Percentiles rank a stretch among this genome's conserved stretches.
phyloP scores from a whole-genome alignment of 2,797 vertebrate genomes.

The Fratercula arctica region DNA sequence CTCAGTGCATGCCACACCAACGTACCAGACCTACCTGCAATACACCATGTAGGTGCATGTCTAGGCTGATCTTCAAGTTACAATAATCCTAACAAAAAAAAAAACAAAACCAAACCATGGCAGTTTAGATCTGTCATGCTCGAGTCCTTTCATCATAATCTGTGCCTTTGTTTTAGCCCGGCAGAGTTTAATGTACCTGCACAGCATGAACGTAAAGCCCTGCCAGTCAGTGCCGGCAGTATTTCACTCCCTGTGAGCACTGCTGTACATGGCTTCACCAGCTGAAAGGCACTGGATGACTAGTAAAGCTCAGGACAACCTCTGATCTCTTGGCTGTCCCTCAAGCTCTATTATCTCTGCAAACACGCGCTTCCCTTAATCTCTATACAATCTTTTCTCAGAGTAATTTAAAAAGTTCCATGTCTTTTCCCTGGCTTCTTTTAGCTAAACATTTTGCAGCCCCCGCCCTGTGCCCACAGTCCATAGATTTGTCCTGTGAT shows the following conservation, averaged over 20 bases:
- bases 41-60: neutral
- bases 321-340: slow-evolving; percentile 5
- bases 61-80: neutral
- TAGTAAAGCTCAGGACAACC: neutral
- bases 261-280: neutral
- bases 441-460: neutral
- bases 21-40: neutral
- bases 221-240: neutral
- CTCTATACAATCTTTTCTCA: slow-evolving; percentile 3
- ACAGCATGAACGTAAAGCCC: neutral
- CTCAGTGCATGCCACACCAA: neutral
- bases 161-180: neutral
- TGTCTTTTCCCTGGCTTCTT: neutral
- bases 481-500: neutral
- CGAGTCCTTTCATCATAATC: neutral
- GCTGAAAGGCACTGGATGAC: neutral
- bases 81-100: neutral
- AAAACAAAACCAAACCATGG: neutral
- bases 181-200: neutral
- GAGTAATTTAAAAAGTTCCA: slow-evolving; percentile 15
- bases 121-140: neutral
- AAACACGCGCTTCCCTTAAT: neutral
- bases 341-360: neutral
- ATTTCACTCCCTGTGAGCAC: neutral
- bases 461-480: neutral